These are phyloP conservation scores for Drosophila mimica DNA, from an alignment of 2,888 invertebrate species.

Conservation along the genomic window DNA sequence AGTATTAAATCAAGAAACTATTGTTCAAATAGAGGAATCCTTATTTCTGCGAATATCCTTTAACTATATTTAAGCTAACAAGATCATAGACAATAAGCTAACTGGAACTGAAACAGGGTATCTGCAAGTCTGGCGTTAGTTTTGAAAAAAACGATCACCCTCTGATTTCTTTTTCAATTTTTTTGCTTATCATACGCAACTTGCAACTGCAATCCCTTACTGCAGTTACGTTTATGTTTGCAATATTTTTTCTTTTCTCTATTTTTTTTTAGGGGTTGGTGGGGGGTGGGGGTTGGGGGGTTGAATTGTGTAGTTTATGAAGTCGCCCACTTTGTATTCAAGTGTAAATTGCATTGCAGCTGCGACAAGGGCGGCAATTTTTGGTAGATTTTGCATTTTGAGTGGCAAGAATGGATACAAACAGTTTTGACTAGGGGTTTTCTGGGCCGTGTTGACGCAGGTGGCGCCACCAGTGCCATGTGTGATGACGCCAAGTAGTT, in stretches of 20 bases:
- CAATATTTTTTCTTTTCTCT: constrained; percentile 6
- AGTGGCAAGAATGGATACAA: constrained; percentile 57
- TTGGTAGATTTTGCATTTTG: constrained; percentile 75
- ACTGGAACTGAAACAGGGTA: neutral
- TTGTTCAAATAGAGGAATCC: neutral
- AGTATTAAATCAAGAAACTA: neutral
- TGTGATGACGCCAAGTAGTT: constrained; percentile 69
- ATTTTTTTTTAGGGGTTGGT: neutral
- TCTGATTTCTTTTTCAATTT: constrained; percentile 4
- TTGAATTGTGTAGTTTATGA: constrained; percentile 19
- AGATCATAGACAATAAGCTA: neutral
- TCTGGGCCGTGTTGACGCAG: constrained; percentile 69
- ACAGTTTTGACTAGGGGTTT: constrained; percentile 39
- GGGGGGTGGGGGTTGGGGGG: neutral
- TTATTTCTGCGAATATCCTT: neutral
- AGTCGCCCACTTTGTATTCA: constrained; percentile 70
- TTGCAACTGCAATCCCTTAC: constrained; percentile 30
- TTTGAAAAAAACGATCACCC: neutral
- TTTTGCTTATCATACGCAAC: constrained; percentile 29
- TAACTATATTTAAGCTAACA: neutral
- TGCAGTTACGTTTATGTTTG: constrained; percentile 59
- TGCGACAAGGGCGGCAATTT: constrained; percentile 57
- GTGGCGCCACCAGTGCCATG: constrained; percentile 61
- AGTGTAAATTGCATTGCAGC: constrained; percentile 80
- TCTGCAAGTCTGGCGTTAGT: neutral